Base-by-base conservation (phyloP, 2,113 vertebrate genomes). In the Ciconia boyciana region DNA sequence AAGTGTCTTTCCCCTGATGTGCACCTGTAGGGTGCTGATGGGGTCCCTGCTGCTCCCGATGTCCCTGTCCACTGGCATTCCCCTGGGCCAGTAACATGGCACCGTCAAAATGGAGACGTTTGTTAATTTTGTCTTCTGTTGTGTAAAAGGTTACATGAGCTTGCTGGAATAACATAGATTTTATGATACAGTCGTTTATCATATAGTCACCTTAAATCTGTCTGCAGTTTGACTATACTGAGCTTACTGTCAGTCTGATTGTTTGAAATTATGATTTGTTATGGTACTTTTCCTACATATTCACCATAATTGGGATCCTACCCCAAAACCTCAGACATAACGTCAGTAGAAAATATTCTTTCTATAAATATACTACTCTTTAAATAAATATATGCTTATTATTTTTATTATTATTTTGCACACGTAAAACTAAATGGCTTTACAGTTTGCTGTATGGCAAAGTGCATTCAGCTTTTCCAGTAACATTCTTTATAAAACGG, bases 11-110 rank as follows among this genome's bases (percentile, higher is more conserved):
- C 26, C 52, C 49, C 10, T 20, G 39, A 3, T 17, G 19, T 24
- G 31, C 54, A 55, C 55, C 25, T 7, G 9, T 3, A 55, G 58
- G 11, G 26, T 24, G 69, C 44, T 9, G 24, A 5, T 13, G 39
- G 36, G 41, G 17, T 87, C 58, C n/a, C 31, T 54, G 81, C 55
- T 49, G 54, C 49, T 83, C 24, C 65, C 18, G 0, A 3, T 4
- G 15, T 41, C 52, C 60, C 71, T 57, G 29, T 20, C 29, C 2
- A 0, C 20, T 43, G 52, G 13, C 2, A 0, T 36, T 84, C 46
- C 79, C 34, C 4, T 13, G 58, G 44, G 21, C 26, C 32, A 52
- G 51, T 43, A 55, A 55, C 1, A 7, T 41, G 61, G 28, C 46
- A 32, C 29, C 57, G 36, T 26, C 41, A 39, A 36, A 64, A 79